These are phyloP conservation scores for Percopsis omiscomaycus DNA, from an alignment of 2,797 vertebrate species.

Conservation along the genomic window DNA sequence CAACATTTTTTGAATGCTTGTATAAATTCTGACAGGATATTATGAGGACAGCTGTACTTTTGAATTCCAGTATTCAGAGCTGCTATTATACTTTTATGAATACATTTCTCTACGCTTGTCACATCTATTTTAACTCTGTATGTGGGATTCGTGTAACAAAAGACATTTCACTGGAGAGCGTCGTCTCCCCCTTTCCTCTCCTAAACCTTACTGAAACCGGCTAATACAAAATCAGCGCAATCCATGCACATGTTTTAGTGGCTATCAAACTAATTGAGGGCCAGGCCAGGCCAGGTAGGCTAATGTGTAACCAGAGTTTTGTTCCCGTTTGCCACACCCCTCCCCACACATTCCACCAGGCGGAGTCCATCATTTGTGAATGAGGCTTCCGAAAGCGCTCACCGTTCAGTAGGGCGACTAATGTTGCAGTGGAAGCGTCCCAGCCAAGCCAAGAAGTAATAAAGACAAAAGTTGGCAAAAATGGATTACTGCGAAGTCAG, in stretches of 20 bases:
- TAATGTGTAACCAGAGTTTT: conserved; percentile 27
- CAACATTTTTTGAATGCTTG: conserved; percentile 70
- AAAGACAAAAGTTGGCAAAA: conserved; percentile 47
- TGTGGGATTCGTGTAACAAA: conserved; percentile 60
- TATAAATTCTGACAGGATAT: conserved; percentile 71
- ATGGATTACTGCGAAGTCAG: conserved; percentile 77
- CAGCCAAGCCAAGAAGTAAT: conserved; percentile 46
- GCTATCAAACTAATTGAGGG: conserved; percentile 33
- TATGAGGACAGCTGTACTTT: conserved; percentile 67
- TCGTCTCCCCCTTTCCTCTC: conserved; percentile 37
- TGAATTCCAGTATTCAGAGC: conserved; percentile 56
- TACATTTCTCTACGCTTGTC: conserved; percentile 74
- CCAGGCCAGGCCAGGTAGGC: conserved; percentile 38
- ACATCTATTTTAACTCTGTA: conserved; percentile 61
- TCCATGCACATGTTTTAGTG: conserved; percentile 55
- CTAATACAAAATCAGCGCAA: conserved; percentile 62
- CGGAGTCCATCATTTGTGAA: conserved; percentile 77
- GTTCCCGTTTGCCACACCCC: conserved; percentile 34
- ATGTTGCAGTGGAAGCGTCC: conserved; percentile 43
- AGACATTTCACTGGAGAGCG: neutral
- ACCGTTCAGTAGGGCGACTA: conserved; percentile 31
- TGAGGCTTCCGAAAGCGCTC: conserved; percentile 63
- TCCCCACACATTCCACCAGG: conserved; percentile 72
- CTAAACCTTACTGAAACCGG: conserved; percentile 37
- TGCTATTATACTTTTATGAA: conserved; percentile 74